Base-by-base conservation (phyloP, 2,113 vertebrate genomes). In the Monarcha castaneiventris region DNA sequence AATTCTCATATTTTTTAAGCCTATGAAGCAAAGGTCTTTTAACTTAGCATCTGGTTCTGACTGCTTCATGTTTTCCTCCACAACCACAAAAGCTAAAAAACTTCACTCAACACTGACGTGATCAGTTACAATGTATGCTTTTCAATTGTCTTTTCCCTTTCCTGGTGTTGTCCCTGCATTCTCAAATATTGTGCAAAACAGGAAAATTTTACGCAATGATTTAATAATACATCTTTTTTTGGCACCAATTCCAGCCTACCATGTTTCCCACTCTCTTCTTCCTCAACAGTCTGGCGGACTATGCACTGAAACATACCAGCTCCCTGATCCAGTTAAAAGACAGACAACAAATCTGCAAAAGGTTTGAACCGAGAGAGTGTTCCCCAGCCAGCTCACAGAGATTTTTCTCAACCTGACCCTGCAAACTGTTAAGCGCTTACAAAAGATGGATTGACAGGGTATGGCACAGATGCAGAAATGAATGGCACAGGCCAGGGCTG, bases 111-210 rank as follows among this genome's bases (percentile, higher is more conserved):
- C 71, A 67, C 9, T 95, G 85, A 83, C 20, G 59, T 75, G 92
- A 63, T 90, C 10, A 1, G 25, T 56, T 93, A 88, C 51, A 96
- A 94, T 6, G 63, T 84, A 93, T 88, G 87, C 51, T 94, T 97
- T 95, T 84, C 82, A 95, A 95, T 88, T 93, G 87, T 94, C 85
- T 96, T 91, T 96, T 91, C 90, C 93, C 19, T 88, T 97, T 96
- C 96, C 93, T 95, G 92, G 61, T 93, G 94, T 86, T 96, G 95
- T 94, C 94, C 93, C 66, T 89, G 84, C 84, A 87, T 91, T 96
- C 84, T 93, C 62, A 72, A 92, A 95, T 96, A 91, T 54, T 91
- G 93, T 96, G 87, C 93, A 96, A 95, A 97, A 95, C 91, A 96
- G 95, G 95, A 95, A 96, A 96, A 95, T 93, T 96, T 89, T 96